Evolutionary conservation across 2,888 invertebrate genomes (phyloP), one percentile per base, ranked within the genome.

Genomic region (Synergus gifuensis): DNA sequence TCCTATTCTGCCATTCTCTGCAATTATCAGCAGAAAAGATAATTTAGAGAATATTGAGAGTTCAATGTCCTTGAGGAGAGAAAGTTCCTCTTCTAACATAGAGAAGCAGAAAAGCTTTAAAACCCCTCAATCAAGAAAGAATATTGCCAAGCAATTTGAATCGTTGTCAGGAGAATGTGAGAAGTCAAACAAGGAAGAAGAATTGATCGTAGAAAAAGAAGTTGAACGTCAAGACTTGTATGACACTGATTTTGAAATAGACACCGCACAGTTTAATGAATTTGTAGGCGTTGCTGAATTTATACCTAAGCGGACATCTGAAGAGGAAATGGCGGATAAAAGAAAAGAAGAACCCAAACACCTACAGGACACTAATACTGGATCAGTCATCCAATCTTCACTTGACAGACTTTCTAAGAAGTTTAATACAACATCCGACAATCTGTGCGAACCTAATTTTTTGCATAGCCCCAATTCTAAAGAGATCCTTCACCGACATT

Each of bases 181-280:
- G 60, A 8, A 60, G 8, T 11, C 18, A 60, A 11, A 1, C 22
- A 11, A 60, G 60, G 8, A 60, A 60, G 60, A 22, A 0, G 22
- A 60, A 58, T 8, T 58, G 11, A 49, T 22, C 16, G 12, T 14
- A 28, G 14, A 49, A 11, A 49, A 69, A 16, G 28, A 49, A 69
- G 12, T 28, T 14, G 22, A 49, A 22, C 46, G 28, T 16, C 49
- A 49, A 73, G 49, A 36, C 16, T 49, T 73, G n/a, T 22, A 73
- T 14, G 69, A 14, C 18, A 14, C 67, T 46, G 42, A 49, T 73
- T 49, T 73, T 54, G 49, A 73, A 14, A 73, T 73, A 49, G 49
- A 46, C 5, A n/a, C 69, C 2, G 49, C 14, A n/a, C 49, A 54
- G 49, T 73, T 54, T 54, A 54, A 54, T 16, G 49, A 73, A 73